These are phyloP conservation scores for Manis crassicaudata DNA, from an alignment of 2,797 vertebrate species.

Conservation along the genomic window DNA sequence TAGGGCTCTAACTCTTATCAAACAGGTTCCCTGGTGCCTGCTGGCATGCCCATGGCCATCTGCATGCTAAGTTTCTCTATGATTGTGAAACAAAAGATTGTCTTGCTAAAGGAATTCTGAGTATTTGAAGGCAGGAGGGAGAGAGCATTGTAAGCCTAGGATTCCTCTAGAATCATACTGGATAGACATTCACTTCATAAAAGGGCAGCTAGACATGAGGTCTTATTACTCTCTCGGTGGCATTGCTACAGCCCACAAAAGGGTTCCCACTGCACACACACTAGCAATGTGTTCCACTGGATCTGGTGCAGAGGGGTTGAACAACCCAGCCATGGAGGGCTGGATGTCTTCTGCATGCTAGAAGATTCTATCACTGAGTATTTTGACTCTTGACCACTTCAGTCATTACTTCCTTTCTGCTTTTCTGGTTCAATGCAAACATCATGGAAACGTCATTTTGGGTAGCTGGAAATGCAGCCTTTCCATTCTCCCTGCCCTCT, in stretches of 20 bases:
- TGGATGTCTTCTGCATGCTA: not conserved
- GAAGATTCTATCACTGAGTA: not conserved
- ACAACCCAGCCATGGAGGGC: not conserved
- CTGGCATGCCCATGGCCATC: not conserved
- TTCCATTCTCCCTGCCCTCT: not conserved
- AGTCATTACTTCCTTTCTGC: not conserved
- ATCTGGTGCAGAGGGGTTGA: not conserved
- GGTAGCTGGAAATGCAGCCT: not conserved
- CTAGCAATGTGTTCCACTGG: not conserved
- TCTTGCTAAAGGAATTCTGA: constrained; percentile 28
- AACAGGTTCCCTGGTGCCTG: not conserved
- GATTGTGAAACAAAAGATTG: constrained; percentile 21
- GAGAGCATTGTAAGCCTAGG: not conserved
- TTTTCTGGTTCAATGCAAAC: not conserved
- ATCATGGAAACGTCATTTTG: not conserved
- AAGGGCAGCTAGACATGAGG: not conserved
- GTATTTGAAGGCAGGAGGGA: not conserved
- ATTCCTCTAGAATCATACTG: not conserved
- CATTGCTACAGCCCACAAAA: not conserved
- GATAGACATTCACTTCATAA: not conserved
- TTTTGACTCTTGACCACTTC: not conserved
- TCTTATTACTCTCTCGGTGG: not conserved
- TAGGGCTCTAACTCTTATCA: constrained; percentile 12
- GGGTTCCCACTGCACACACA: no score
- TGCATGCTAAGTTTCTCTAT: not conserved